These are phyloP conservation scores for Phlogophora meticulosa DNA, from an alignment of 2,888 invertebrate species.

Conservation along the genomic window DNA sequence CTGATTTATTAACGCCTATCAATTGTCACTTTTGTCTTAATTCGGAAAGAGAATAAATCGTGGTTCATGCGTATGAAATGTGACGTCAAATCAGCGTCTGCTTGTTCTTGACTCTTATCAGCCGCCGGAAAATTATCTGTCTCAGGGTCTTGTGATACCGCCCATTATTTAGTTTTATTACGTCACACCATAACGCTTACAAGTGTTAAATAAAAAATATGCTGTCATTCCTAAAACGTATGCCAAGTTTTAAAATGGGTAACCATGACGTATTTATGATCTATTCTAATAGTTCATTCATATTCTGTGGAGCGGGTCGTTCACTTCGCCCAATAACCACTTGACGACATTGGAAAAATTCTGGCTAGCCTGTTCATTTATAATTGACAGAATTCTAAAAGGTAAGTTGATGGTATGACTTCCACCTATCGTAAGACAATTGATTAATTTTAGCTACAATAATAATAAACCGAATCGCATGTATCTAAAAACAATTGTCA, in stretches of 20 bases:
- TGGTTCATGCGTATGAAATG: conserved; percentile 4
- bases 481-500: not conserved
- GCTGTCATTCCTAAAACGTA: conserved; percentile 22
- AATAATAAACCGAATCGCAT: not conserved
- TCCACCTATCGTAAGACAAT: not conserved
- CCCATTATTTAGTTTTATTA: conserved; percentile 17
- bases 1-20: conserved; percentile 15
- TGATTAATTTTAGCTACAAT: not conserved
- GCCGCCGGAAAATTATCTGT: conserved; percentile 39
- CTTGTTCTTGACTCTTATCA: conserved; percentile 24
- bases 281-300: conserved; percentile 44
- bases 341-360: conserved; percentile 15
- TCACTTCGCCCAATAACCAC: conserved; percentile 30
- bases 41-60: conserved; percentile 9
- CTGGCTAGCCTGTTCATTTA: not conserved
- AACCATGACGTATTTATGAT: conserved; percentile 29
- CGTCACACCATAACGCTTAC: conserved; percentile 31
- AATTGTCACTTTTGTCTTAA: conserved; percentile 22
- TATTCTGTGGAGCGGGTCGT: conserved; percentile 38
- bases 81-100: conserved; percentile 34
- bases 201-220: conserved; percentile 19
- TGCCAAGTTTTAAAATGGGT: conserved; percentile 44
- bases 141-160: conserved; percentile 48
- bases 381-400: not conserved
- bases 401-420: not conserved